Percentiles rank a stretch among this genome's conserved stretches.
These are phyloP conservation scores for Leguminivora glycinivorella DNA, from an alignment of 1,140 invertebrate species.

Conservation along the genomic window DNA sequence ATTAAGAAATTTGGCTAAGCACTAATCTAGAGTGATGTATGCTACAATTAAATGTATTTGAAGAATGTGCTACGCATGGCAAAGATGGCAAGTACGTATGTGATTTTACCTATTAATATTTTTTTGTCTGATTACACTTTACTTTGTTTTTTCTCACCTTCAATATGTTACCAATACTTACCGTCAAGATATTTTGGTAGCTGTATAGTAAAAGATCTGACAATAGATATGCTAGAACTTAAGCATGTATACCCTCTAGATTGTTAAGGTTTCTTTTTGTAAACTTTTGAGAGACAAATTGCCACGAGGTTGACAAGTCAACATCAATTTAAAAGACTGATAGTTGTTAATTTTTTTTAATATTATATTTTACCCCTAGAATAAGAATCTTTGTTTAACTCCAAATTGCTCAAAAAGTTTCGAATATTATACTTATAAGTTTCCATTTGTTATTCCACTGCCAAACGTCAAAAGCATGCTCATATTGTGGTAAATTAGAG, in stretches of 20 bases:
- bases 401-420: conserved; percentile 76
- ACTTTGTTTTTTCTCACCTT: background rate
- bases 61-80: background rate
- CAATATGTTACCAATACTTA: background rate
- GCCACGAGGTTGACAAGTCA: conserved; percentile 76
- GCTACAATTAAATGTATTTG: background rate
- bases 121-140: background rate
- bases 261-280: conserved; percentile 57
- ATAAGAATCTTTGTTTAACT: conserved; percentile 74
- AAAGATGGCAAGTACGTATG: background rate
- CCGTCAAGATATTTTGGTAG: conserved; percentile 19
- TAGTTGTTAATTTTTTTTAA: conserved; percentile 80
- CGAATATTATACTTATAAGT: conserved; percentile 63
- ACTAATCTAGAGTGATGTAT: background rate
- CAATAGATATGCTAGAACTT: conserved; percentile 66
- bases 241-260: conserved; percentile 47
- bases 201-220: conserved; percentile 46
- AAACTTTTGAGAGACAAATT: conserved; percentile 77
- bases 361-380: conserved; percentile 78
- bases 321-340: conserved; percentile 81
- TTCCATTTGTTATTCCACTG: conserved; percentile 68
- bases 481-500: conserved; percentile 32
- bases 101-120: background rate
- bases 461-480: conserved; percentile 34
- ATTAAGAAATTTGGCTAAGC: too few species aligned